Evolutionary conservation across 2,797 vertebrate genomes (phyloP).

Genomic region (Pseudomugil tenellus): DNA sequence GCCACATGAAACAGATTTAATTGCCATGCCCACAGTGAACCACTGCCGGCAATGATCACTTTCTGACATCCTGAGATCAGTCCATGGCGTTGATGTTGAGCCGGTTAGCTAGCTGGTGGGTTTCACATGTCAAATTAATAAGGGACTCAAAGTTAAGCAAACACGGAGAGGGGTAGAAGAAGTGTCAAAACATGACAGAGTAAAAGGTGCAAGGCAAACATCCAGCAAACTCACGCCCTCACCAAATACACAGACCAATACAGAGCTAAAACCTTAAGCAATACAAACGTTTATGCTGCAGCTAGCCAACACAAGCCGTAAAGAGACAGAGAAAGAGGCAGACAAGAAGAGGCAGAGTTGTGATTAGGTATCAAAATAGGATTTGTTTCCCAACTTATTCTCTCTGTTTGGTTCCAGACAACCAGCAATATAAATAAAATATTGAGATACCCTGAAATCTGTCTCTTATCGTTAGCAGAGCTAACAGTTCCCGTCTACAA

Average conservation of each 20-base stretch:
- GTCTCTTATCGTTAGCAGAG: slow-evolving; percentile 39
- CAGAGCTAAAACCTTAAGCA: slow-evolving; percentile 8
- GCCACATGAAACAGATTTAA: slow-evolving; percentile 9
- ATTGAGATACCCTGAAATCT: slow-evolving; percentile 29
- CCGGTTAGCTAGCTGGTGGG: background rate
- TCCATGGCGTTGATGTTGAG: background rate
- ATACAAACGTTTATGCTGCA: slow-evolving; percentile 15
- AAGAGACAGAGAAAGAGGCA: slow-evolving; percentile 15
- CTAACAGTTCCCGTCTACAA: slow-evolving; percentile 25
- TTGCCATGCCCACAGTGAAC: background rate
- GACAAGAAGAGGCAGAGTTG: slow-evolving; percentile 2
- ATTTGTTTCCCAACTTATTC: slow-evolving; percentile 15
- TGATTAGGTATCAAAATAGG: slow-evolving; percentile 15
- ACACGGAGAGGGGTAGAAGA: background rate
- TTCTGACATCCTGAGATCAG: background rate
- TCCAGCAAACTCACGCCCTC: slow-evolving; percentile 15
- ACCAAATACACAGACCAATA: slow-evolving; percentile 21
- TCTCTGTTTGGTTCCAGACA: slow-evolving; percentile 18
- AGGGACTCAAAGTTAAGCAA: slow-evolving; percentile 9
- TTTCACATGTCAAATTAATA: slow-evolving; percentile 8
- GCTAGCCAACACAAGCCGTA: slow-evolving; percentile 6
- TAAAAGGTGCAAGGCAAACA: slow-evolving; percentile 28
- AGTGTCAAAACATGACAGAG: slow-evolving; percentile 8
- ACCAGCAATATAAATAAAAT: slow-evolving; percentile 28
- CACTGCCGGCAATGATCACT: slow-evolving; percentile 1